A percentile compares a stretch with the other conserved stretches of the same genome.
Evolutionary conservation across 2,888 invertebrate genomes (phyloP).

Genomic region (Synergus umbraculus): DNA sequence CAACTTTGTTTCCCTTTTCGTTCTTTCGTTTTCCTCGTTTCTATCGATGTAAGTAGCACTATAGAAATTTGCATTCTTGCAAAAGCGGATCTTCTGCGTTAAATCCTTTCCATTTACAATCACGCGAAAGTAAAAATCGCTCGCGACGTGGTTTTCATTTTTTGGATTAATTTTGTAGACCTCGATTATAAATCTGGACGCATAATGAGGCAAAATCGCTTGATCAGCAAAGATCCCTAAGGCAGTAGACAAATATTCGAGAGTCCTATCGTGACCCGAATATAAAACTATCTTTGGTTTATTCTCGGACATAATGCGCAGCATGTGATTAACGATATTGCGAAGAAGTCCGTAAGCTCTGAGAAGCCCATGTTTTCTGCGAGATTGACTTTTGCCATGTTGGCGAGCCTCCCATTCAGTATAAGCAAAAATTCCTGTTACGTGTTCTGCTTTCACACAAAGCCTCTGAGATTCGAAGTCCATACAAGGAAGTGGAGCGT

Average conservation of each 20-base stretch:
- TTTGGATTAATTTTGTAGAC: constrained; percentile 86
- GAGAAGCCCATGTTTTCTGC: constrained; percentile 80
- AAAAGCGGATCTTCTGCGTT: constrained; percentile 89
- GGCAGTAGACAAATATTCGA: constrained; percentile 90
- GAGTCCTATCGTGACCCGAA: constrained; percentile 95
- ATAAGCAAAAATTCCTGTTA: constrained; percentile 88
- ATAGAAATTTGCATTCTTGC: constrained; percentile 82
- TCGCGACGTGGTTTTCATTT: constrained; percentile 80
- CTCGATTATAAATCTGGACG: constrained; percentile 92
- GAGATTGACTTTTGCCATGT: constrained; percentile 81
- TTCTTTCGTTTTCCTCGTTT: constrained; percentile 77
- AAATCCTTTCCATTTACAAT: constrained; percentile 92
- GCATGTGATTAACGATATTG: constrained; percentile 89
- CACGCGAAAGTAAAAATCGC: constrained; percentile 89
- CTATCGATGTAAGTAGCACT: constrained; percentile 71
- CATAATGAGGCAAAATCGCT: constrained; percentile 87
- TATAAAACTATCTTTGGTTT: constrained; percentile 88
- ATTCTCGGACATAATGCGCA: constrained; percentile 88
- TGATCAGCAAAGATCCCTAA: constrained; percentile 83
- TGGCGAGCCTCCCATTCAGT: constrained; percentile 88
- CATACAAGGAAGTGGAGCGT: constrained; percentile 87
- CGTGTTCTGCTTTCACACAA: constrained; percentile 85
- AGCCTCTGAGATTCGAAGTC: constrained; percentile 75
- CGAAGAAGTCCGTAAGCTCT: constrained; percentile 90
- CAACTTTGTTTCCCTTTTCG: constrained; percentile 79